These are phyloP conservation scores for Turnix velox DNA, from an alignment of 2,113 vertebrate genomes.

Conservation along the genomic window DNA sequence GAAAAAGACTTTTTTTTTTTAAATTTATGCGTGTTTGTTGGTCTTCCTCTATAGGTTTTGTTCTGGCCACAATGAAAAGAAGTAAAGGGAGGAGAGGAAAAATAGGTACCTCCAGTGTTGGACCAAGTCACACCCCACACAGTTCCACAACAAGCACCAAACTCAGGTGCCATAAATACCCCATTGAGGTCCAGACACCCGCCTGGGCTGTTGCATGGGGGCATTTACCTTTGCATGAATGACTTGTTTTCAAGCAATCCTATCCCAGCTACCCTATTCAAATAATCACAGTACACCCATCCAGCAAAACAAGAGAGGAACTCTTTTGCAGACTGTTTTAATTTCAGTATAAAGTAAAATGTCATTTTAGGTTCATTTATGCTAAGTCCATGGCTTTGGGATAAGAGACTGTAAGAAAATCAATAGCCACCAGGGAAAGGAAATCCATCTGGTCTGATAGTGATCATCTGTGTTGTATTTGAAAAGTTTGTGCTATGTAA, in stretches of 20 bases:
- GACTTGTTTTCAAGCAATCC: background rate
- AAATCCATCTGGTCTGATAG: background rate
- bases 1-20: background rate
- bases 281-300: background rate
- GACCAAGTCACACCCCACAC: background rate
- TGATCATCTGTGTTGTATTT: background rate
- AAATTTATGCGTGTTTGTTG: rapidly evolving
- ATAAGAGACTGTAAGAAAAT: background rate
- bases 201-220: rapidly evolving
- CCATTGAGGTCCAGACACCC: too few species aligned
- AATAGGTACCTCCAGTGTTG: rapidly evolving
- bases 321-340: background rate
- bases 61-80: background rate
- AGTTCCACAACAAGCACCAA: background rate
- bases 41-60: background rate
- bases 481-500: background rate
- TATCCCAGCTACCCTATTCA: background rate
- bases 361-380: background rate
- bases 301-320: background rate
- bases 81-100: background rate
- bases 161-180: background rate
- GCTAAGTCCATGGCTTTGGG: background rate
- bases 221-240: background rate
- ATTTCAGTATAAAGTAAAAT: background rate
- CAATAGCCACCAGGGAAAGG: background rate